Conservation (phyloP, 2,797 vertebrate genomes). For the Rhynchotus rufescens region DNA sequence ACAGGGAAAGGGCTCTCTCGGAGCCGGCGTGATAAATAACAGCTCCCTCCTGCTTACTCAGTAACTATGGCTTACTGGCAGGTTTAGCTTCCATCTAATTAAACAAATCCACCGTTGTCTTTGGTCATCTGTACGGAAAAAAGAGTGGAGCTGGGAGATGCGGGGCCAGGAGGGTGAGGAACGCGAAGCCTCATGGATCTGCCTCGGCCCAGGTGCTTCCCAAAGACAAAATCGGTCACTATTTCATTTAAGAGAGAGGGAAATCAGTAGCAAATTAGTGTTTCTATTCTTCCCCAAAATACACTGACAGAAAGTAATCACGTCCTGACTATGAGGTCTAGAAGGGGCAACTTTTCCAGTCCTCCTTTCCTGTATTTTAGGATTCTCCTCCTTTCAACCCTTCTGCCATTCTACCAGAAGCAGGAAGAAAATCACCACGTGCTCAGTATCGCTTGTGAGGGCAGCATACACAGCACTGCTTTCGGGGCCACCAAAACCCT, state of each 20-base stretch:
- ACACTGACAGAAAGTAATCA: neutral
- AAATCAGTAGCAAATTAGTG: neutral
- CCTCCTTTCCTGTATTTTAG: neutral
- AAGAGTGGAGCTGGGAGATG: neutral
- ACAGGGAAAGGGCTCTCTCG: neutral
- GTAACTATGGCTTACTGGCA: neutral
- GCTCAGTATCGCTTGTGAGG: neutral
- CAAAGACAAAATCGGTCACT: neutral
- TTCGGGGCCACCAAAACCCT: neutral
- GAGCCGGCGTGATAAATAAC: neutral
- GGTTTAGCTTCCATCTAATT: slow-evolving; percentile 36
- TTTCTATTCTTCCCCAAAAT: neutral
- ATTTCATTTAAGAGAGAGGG: neutral
- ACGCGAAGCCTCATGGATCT: neutral
- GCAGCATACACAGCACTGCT: neutral
- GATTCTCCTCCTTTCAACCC: neutral
- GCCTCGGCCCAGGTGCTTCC: neutral
- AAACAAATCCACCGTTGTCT: neutral
- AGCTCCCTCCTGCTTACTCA: slow-evolving; percentile 6
- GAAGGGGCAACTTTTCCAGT: neutral
- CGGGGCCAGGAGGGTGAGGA: neutral
- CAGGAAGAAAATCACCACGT: neutral
- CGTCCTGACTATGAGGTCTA: neutral
- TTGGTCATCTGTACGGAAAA: neutral
- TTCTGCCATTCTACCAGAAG: neutral